Evolutionary conservation across 2,113 vertebrate genomes (phyloP).

Genomic region (Crotalus helleri): DNA sequence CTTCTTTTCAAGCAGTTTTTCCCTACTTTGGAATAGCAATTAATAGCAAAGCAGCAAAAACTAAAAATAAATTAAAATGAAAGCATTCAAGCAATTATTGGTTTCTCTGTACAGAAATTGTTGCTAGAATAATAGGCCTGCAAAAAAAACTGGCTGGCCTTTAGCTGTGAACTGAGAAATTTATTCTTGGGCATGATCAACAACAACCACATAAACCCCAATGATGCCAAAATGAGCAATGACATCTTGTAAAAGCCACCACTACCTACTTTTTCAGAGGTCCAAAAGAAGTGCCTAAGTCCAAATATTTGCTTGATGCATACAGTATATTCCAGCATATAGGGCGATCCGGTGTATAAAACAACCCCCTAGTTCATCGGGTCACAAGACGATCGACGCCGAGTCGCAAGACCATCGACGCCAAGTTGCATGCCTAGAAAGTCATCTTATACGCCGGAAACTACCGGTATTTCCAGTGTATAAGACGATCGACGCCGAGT

Average conservation of each 20-base stretch:
- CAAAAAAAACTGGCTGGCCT: constrained; percentile 44
- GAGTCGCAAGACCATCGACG: too few species aligned
- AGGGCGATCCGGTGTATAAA: too few species aligned
- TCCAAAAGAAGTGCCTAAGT: neutral
- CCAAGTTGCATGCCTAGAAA: too few species aligned
- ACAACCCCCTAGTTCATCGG: too few species aligned
- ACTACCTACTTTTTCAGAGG: neutral
- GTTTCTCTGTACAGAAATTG: constrained; percentile 56
- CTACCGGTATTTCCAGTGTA: too few species aligned
- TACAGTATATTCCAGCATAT: too few species aligned
- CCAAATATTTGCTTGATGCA: neutral
- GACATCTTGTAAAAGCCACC: neutral
- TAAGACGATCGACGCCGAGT: too few species aligned
- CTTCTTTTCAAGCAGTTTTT: constrained; percentile 3
- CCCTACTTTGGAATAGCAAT: constrained; percentile 17
- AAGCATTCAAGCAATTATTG: constrained; percentile 53
- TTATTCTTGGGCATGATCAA: constrained; percentile 8
- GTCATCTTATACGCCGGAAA: too few species aligned
- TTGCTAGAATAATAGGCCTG: constrained; percentile 50
- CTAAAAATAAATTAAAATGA: constrained; percentile 30
- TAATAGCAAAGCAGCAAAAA: constrained; percentile 23
- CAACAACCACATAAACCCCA: neutral
- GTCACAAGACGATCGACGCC: too few species aligned
- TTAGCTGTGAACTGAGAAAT: neutral
- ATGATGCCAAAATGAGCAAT: neutral